Base-by-base conservation (phyloP, 2,888 invertebrate species). In the Xylocampa areola region DNA sequence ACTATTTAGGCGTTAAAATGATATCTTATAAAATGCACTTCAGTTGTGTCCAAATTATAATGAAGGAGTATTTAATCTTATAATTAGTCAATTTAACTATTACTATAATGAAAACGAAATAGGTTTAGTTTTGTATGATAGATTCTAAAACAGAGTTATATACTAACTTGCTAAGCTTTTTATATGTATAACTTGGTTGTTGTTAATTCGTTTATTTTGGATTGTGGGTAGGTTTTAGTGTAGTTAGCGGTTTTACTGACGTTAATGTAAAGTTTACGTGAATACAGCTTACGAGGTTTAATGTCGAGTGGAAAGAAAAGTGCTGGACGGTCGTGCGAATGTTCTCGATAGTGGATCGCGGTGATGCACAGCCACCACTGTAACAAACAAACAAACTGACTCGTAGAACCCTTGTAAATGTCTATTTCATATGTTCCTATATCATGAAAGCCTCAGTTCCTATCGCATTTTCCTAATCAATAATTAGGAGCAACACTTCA, bases 101-200 rank as follows among this genome's bases (percentile, higher is more conserved):
- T 78, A 79, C 68, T 76, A 70, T 82, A 81, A 84, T 80, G 76
- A 80, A 57, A 87, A 84, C 82, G 85, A 87, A 86, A 84, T 89
- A 89, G 84, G 68, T 82, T 87, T 90, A 88, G 83, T 88, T 86
- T 84, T 85, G 75, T 85, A 81, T 76, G 68, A 82, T 84, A 79
- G 79, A 84, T 82, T 83, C 73, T 80, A 79, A 77, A 77, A 80
- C 66, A 77, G 79, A 81, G 76, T 82, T 86, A 78, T 82, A 81
- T 74, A 82, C 81, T 87, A 87, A 87, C 81, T 79, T 80, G 65
- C 78, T 90, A 86, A 86, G 85, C 81, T 82, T 86, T 84, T 84
- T 86, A 83, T 87, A 83, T 87, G 84, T 87, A 87, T 88, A 90
- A 89, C 82, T 89, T 80, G 86, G 85, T 90, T 90, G 86, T 89